Conservation (phyloP, 2,113 vertebrate species). For the Gorsachius goisagi region DNA sequence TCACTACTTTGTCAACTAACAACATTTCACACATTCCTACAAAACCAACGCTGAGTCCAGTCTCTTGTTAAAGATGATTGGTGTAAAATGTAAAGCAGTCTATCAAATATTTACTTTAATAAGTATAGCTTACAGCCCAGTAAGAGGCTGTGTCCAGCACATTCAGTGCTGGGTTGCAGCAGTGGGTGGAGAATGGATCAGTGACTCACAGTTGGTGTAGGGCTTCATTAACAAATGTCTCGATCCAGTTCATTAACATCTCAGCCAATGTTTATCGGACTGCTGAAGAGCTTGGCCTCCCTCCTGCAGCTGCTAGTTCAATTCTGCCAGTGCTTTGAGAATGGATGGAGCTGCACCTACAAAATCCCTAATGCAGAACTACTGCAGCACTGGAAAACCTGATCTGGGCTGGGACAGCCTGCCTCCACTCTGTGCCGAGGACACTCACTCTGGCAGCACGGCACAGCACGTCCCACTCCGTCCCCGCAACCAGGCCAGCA, state of each 20-base stretch:
- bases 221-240: neutral
- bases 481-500: neutral
- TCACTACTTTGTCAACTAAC: neutral
- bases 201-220: neutral
- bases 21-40: neutral
- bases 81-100: slow-evolving; percentile 12
- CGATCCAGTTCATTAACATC: neutral
- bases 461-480: rapidly evolving
- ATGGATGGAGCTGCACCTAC: neutral
- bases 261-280: neutral
- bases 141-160: neutral
- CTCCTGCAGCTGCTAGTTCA: neutral
- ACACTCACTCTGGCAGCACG: neutral
- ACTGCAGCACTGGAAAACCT: neutral
- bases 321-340: neutral
- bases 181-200: neutral
- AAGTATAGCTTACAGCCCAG: neutral
- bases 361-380: neutral
- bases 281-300: neutral
- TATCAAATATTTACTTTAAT: neutral
- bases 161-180: neutral
- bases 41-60: neutral
- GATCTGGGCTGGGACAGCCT: neutral
- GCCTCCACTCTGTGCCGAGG: rapidly evolving
- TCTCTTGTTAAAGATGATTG: neutral